phyloP scores from a whole-genome alignment of 2,797 vertebrate genomes.

The Spinibarbus caldwelli region DNA sequence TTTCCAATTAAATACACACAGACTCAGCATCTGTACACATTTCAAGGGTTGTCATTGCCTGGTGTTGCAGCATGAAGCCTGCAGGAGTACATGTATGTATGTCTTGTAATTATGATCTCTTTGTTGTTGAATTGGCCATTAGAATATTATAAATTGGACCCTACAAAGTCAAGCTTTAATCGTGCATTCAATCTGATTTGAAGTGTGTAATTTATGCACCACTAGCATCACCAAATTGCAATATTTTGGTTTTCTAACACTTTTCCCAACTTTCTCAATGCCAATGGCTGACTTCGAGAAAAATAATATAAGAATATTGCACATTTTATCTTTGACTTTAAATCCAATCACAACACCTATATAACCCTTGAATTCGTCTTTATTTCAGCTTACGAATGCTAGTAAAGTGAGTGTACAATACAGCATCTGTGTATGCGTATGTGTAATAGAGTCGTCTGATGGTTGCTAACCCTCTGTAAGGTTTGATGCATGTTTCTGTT shows the following conservation, averaged over 20 bases:
- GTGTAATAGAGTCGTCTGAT: constrained; percentile 39
- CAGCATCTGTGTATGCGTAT: neutral
- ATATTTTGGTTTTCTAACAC: neutral
- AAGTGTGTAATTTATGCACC: neutral
- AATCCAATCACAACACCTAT: neutral
- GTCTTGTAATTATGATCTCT: constrained; percentile 30
- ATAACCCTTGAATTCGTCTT: neutral
- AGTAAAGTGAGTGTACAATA: neutral
- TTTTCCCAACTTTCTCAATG: neutral
- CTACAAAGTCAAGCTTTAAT: neutral
- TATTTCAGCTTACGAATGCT: neutral
- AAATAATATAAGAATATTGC: neutral
- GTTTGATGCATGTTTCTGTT: constrained; percentile 69
- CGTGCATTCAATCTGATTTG: constrained; percentile 5
- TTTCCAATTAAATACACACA: constrained; percentile 45
- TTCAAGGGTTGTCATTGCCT: constrained; percentile 46
- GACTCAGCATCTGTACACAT: constrained; percentile 52
- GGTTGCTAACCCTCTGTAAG: constrained; percentile 58
- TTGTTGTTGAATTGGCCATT: constrained; percentile 3
- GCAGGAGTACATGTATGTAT: neutral
- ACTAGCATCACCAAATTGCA: neutral
- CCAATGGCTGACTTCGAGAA: neutral
- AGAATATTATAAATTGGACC: neutral
- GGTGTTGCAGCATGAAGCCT: constrained; percentile 9
- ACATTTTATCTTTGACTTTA: neutral